Evolutionary conservation across 1,140 invertebrate species (phyloP).

Genomic region (Muscidifurax raptorellus): DNA sequence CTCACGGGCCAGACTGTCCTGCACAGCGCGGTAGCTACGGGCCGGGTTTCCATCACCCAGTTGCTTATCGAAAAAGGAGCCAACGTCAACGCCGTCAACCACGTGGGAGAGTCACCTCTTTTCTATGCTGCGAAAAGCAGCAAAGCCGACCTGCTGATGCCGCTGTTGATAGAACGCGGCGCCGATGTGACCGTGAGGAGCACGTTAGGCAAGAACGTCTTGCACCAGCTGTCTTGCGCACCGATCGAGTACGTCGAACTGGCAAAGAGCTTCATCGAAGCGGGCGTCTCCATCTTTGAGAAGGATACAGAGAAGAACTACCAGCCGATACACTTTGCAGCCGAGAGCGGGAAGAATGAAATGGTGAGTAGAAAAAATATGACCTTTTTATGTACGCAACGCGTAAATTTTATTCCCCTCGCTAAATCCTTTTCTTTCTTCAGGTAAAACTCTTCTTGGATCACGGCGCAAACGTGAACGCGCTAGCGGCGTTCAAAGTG

Average conservation of each 20-base stretch:
- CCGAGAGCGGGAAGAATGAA: background rate
- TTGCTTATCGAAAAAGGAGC: background rate
- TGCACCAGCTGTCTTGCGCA: background rate
- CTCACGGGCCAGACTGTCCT: too few species aligned
- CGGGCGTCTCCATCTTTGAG: background rate
- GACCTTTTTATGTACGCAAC: too few species aligned
- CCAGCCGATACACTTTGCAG: background rate
- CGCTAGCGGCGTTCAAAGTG: too few species aligned
- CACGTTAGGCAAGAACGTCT: background rate
- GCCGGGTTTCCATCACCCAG: too few species aligned
- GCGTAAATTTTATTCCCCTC: too few species aligned
- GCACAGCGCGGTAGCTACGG: too few species aligned
- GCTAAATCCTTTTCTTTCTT: background rate
- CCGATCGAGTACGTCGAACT: background rate
- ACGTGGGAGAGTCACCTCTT: background rate
- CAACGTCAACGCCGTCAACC: background rate
- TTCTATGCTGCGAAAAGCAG: background rate
- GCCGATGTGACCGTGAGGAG: too few species aligned
- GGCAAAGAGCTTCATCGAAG: background rate
- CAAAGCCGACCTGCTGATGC: too few species aligned
- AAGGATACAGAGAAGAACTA: background rate
- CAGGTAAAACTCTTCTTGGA: background rate
- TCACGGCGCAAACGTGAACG: background rate
- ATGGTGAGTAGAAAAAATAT: background rate
- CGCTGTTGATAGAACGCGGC: too few species aligned